Evolutionary conservation across 1,140 invertebrate species (phyloP).

Genomic region (Dermatophagoides farinae): DNA sequence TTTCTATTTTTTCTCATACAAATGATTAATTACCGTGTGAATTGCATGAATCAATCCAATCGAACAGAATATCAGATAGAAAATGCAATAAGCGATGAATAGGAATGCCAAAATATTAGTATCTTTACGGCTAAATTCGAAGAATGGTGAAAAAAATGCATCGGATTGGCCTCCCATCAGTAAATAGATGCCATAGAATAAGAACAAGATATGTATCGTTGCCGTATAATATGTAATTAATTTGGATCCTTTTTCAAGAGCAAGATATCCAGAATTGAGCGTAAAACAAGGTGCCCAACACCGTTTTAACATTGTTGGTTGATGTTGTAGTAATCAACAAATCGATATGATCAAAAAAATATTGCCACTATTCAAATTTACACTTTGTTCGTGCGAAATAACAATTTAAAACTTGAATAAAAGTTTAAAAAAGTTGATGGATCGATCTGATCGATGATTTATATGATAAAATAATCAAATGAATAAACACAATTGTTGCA

Average conservation of each 20-base stretch:
- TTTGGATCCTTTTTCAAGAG: conserved; percentile 6
- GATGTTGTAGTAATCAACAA: background rate
- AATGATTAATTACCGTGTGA: conserved; percentile 9
- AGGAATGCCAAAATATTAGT: conserved; percentile 5
- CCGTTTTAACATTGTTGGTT: background rate
- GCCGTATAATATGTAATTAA: conserved; percentile 14
- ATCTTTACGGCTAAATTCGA: conserved; percentile 9
- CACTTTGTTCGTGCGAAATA: no score
- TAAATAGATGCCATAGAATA: conserved; percentile 12
- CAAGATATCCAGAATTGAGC: conserved; percentile 7
- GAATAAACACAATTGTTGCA: no score
- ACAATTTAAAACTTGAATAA: no score
- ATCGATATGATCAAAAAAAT: background rate
- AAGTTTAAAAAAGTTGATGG: no score
- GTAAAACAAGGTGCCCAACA: conserved; percentile 15
- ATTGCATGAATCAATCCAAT: conserved; percentile 12
- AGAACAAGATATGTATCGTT: conserved; percentile 6
- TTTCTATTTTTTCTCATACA: background rate
- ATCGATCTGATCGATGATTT: no score
- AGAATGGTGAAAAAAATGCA: conserved; percentile 13
- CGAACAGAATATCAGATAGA: conserved; percentile 9
- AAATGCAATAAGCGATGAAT: conserved; percentile 7
- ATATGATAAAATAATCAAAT: no score
- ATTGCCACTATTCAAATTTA: no score
- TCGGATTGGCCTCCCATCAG: conserved; percentile 9